Percentiles rank a stretch among this genome's conserved stretches.
These are phyloP conservation scores for Coregonus clupeaformis DNA, from an alignment of 2,113 vertebrate genomes.

Conservation along the genomic window DNA sequence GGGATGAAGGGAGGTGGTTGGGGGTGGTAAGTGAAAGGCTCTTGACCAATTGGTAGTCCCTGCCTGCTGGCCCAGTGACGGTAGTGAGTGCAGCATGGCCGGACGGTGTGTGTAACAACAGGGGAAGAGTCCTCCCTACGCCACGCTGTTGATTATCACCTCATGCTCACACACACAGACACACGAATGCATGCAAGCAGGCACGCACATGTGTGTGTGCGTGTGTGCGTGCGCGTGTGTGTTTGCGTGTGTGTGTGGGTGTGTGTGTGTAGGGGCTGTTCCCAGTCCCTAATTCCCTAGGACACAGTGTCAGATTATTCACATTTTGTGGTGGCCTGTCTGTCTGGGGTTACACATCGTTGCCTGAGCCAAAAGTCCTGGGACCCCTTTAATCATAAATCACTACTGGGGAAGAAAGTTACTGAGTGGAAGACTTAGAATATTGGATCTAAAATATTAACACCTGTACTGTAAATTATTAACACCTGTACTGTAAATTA, in stretches of 20 bases:
- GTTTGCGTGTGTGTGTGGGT: too few species aligned
- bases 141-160: constrained; percentile 48
- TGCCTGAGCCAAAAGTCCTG: constrained; percentile 46
- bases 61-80: constrained; percentile 33
- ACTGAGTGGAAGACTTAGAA: constrained; percentile 16
- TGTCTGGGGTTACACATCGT: constrained; percentile 50
- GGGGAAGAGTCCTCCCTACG: constrained; percentile 47
- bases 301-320: constrained; percentile 63
- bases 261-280: constrained; percentile 6
- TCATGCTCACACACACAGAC: constrained; percentile 15
- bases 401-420: constrained; percentile 25
- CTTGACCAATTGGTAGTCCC: constrained; percentile 68
- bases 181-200: not conserved
- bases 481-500: too few species aligned
- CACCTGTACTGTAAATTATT: too few species aligned
- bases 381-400: constrained; percentile 39
- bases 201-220: constrained; percentile 17
- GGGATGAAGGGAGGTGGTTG: constrained; percentile 21
- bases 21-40: constrained; percentile 50
- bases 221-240: too few species aligned
- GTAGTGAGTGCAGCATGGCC: not conserved
- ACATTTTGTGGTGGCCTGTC: constrained; percentile 59
- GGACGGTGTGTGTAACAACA: constrained; percentile 46
- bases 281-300: constrained; percentile 5
- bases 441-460: too few species aligned